Evolutionary conservation across 2,113 vertebrate species (phyloP), one percentile per base, ranked within the genome.

Genomic region (Ceuthmochares aereus): DNA sequence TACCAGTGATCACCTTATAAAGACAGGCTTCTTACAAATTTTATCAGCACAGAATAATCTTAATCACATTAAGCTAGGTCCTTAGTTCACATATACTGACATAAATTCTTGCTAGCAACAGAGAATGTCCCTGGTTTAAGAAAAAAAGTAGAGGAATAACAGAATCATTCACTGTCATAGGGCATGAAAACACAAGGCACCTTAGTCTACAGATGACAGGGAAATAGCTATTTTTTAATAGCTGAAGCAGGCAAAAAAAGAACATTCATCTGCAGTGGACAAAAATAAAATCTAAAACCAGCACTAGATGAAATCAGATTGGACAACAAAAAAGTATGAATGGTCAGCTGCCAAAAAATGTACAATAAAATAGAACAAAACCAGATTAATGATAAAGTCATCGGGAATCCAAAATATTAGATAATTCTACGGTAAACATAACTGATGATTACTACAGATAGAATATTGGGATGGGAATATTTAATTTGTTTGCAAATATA

Each of bases 401-500:
- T 27, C 89, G 34, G 20, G 22, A 95, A 92, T 79, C 12, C 8
- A 93, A 81, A 95, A 66, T 17, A 72, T 29, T 78, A 90, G 60
- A 72, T 85, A 79, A 58, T 64, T 85, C 74, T 82, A 59, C n/a
- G 37, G 67, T 54, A 95, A 95, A 95, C 62, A 82, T 40, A 75
- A 51, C 16, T 58, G 43, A 79, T 51, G 58, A 73, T 58, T 89
- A 29, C 66, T 85, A 69, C 58, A 83, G 43, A 93, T 62, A 79
- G 58, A 92, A 66, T 94, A 94, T 56, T 79, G 90, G 59, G 23
- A 87, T 88, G 42, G n/a, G 60, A 92, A 83, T 95, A 96, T 94
- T 94, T 96, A 94, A 95, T 91, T 96, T 94, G 67, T 93, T 94
- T 94, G 51, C 45, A 92, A 93, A 95, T 95, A 82, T 76, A 55